Conservation (phyloP, 2,888 invertebrate genomes). For the Asteroscopus sphinx region DNA sequence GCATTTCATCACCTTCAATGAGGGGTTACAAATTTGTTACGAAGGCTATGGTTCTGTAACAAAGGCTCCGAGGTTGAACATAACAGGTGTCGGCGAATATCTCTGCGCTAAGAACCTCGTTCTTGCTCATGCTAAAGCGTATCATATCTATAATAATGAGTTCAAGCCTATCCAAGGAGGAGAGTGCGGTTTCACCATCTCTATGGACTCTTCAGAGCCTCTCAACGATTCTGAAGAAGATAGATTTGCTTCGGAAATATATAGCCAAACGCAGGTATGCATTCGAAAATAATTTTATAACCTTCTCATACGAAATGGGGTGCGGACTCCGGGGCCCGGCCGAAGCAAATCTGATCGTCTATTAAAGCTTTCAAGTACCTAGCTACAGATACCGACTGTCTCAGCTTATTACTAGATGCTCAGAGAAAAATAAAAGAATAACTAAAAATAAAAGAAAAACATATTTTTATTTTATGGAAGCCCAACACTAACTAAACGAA, state of each 20-base stretch:
- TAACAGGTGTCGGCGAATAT: slow-evolving; percentile 84
- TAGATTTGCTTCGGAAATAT: slow-evolving; percentile 64
- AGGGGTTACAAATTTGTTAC: slow-evolving; percentile 77
- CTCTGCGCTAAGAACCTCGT: slow-evolving; percentile 83
- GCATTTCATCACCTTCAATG: slow-evolving; percentile 90
- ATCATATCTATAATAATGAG: slow-evolving; percentile 74
- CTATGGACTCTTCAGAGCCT: slow-evolving; percentile 56
- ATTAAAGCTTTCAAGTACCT: too few relatives aligned
- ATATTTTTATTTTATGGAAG: too few relatives aligned
- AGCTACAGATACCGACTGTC: too few relatives aligned
- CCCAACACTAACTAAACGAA: too few relatives aligned
- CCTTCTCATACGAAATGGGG: too few relatives aligned
- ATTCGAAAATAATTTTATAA: not conserved
- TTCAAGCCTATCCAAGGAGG: slow-evolving; percentile 67
- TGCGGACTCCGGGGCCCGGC: too few relatives aligned
- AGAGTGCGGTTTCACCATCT: slow-evolving; percentile 49
- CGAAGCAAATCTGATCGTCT: not conserved
- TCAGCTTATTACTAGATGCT: too few relatives aligned
- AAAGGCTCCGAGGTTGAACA: slow-evolving; percentile 73
- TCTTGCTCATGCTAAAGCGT: slow-evolving; percentile 87
- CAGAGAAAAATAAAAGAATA: too few relatives aligned
- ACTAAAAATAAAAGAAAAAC: too few relatives aligned
- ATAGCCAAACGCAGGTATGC: slow-evolving; percentile 58
- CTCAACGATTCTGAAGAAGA: slow-evolving; percentile 67
- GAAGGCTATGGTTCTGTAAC: slow-evolving; percentile 78